These are phyloP conservation scores for Vireo altiloquus DNA, from an alignment of 2,113 vertebrate species.

Conservation along the genomic window DNA sequence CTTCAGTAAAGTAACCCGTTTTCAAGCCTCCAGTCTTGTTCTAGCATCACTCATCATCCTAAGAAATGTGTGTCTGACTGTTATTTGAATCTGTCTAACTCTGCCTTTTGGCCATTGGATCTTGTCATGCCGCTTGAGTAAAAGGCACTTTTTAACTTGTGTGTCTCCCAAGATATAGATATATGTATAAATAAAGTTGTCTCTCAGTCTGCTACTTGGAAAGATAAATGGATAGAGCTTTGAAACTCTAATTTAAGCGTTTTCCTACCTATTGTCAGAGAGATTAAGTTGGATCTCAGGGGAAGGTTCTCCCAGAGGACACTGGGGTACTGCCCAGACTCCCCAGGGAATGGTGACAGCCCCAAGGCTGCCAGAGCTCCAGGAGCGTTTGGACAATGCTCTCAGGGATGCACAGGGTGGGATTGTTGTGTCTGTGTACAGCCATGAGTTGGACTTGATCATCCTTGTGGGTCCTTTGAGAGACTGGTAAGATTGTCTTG, in stretches of 20 bases:
- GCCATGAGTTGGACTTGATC: fast-evolving
- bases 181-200: not conserved
- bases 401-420: no score
- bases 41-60: not conserved
- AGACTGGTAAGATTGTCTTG: not conserved
- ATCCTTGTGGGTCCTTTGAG: not conserved
- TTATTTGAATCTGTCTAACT: not conserved
- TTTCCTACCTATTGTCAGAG: not conserved
- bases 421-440: not conserved
- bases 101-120: not conserved
- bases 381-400: fast-evolving
- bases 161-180: not conserved
- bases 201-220: not conserved
- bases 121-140: not conserved
- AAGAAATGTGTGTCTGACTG: not conserved
- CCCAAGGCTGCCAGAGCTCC: not conserved
- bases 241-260: not conserved
- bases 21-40: not conserved
- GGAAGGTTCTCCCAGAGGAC: not conserved
- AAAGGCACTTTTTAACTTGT: not conserved
- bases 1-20: not conserved
- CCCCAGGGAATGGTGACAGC: not conserved
- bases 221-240: not conserved
- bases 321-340: not conserved
- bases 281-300: fast-evolving